Base-by-base conservation (phyloP, 2,888 invertebrate species). In the Beris morrisii region DNA sequence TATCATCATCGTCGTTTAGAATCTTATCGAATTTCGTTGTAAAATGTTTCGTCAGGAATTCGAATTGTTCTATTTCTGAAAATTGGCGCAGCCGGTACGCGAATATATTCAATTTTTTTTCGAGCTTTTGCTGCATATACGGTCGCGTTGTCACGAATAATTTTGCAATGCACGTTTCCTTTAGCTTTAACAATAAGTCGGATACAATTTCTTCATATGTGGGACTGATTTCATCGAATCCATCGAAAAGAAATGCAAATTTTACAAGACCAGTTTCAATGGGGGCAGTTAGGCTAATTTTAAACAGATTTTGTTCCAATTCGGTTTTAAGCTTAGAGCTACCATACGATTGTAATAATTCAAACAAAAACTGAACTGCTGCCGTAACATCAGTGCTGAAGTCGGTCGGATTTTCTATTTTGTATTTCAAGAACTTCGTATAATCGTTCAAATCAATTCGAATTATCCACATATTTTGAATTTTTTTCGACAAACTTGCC, bases 371-470 rank as follows among this genome's bases (percentile, higher is more conserved):
- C 11, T 38, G 11, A 11, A 61, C 50, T 2, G 43, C 50, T 4
- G 61, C 5, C 5, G 5, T 38, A 9, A 38, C 9, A 9, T 38
- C 38, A 7, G 38, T 38, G 1, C 9, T 9, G 38, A 38, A 7
- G 38, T 38, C 9, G 5, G 38, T 38, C 9, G 1, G 38, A 5
- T 38, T 38, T 38, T 38, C 38, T 3, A 38, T 1, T 9, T 38
- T 5, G 9, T 5, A 5, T 38, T 38, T 38, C 3, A 61, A 38
- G 15, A 50, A 50, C 1, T 32, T 6, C 4, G 61, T 22, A 38
- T 61, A 52, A 15, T 61, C 61, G 13, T 52, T 61, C n/a, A 61
- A 50, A 22, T 61, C 61, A 28, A 61, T 61, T 38, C 61, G 61
- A 38, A 61, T 38, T 6, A 61, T 38, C 61, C 61, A 61, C 12